phyloP scores from a whole-genome alignment of 2,888 invertebrate genomes.

The Pteria penguin region DNA sequence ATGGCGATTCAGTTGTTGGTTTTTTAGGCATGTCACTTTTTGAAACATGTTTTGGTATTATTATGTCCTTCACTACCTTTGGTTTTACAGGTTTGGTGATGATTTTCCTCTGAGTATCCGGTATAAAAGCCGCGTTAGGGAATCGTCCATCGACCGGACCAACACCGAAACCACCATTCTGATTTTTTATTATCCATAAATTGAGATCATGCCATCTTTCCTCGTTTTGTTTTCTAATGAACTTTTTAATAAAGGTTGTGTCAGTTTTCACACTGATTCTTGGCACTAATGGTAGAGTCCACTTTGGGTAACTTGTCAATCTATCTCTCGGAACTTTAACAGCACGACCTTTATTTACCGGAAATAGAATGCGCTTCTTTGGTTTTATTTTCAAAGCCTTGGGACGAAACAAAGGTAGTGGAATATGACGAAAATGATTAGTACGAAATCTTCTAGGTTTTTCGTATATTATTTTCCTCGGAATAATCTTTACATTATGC shows the following conservation, averaged over 20 bases:
- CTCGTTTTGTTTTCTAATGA: not conserved
- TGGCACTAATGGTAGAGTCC: not conserved
- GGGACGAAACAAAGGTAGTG: not conserved
- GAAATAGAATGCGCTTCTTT: not conserved
- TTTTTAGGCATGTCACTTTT: not conserved
- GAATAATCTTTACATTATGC: not conserved
- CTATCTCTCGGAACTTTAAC: not conserved
- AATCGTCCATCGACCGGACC: not conserved
- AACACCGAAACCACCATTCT: conserved; percentile 4
- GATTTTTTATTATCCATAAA: conserved; percentile 10
- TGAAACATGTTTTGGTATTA: not conserved
- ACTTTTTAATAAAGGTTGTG: not conserved
- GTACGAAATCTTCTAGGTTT: not conserved
- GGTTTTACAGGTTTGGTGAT: not conserved
- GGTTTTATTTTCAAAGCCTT: not conserved
- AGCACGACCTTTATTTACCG: not conserved
- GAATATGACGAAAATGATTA: not conserved
- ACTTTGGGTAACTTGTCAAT: not conserved
- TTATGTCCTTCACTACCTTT: not conserved
- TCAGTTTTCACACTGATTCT: not conserved
- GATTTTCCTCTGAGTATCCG: not conserved
- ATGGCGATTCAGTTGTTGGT: not conserved
- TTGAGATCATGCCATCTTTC: not conserved
- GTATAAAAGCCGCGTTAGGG: not conserved
- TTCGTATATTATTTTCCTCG: not conserved